Percentiles rank a stretch among this genome's conserved stretches.
Conservation (phyloP, 2,888 invertebrate species). For the Drosophila emarginata region DNA sequence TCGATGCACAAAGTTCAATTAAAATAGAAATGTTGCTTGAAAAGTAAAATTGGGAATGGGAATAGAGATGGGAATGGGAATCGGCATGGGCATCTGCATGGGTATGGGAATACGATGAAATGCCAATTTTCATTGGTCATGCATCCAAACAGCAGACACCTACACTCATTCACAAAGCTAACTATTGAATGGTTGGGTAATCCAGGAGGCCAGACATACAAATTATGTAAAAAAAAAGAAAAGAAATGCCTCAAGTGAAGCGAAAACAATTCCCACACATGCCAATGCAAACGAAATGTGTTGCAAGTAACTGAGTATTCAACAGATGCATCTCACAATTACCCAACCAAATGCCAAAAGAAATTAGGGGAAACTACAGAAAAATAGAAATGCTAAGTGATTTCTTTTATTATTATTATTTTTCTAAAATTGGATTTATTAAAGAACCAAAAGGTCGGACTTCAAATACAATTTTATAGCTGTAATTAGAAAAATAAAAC, state of each 20-base stretch:
- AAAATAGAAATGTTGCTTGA: conserved; percentile 55
- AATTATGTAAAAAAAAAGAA: conserved; percentile 28
- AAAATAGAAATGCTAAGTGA: background rate
- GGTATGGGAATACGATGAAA: conserved; percentile 15
- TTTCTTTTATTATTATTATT: background rate
- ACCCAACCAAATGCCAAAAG: conserved; percentile 42
- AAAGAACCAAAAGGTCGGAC: too few relatives aligned
- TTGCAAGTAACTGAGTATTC: conserved; percentile 50
- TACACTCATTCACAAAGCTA: conserved; percentile 28
- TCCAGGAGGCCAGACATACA: conserved; percentile 29
- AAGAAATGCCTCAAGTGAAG: conserved; percentile 31
- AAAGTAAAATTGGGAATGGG: conserved; percentile 1
- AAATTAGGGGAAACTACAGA: conserved; percentile 37
- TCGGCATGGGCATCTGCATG: too few relatives aligned
- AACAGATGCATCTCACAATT: conserved; percentile 51
- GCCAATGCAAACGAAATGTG: conserved; percentile 50
- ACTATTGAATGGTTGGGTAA: conserved; percentile 35
- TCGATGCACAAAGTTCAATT: conserved; percentile 57
- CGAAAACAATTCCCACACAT: conserved; percentile 69
- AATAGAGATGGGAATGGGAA: background rate
- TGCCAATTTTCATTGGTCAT: conserved; percentile 43
- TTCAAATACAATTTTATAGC: too few relatives aligned
- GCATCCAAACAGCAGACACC: conserved; percentile 13
- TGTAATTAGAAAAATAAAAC: too few relatives aligned
- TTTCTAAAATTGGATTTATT: background rate